phyloP scores from a whole-genome alignment of 2,113 vertebrate genomes.

The Phaethornis superciliosus region DNA sequence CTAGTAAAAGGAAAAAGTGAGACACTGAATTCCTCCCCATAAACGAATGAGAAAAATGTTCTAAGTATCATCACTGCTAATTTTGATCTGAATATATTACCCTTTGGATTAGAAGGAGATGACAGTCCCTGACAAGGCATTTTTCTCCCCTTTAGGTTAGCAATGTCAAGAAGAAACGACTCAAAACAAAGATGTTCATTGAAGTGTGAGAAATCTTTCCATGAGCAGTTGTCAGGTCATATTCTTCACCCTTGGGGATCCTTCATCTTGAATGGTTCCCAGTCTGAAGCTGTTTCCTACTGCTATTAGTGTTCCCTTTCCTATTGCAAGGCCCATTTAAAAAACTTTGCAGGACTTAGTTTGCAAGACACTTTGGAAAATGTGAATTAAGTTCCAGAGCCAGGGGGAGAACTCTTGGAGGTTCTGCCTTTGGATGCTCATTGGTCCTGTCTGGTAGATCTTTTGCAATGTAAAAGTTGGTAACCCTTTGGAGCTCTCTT shows the following conservation, averaged over 20 bases:
- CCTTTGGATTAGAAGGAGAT: background rate
- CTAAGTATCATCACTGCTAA: background rate
- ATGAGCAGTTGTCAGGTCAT: background rate
- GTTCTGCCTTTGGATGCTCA: background rate
- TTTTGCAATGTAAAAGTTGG: background rate
- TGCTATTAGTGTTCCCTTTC: background rate
- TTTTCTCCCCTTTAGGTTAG: background rate
- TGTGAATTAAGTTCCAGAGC: background rate
- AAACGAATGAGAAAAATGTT: background rate
- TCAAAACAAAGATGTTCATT: background rate
- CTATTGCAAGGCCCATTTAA: background rate
- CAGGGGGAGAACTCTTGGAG: background rate
- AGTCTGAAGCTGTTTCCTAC: background rate
- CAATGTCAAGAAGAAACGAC: background rate
- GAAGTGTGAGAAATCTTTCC: background rate
- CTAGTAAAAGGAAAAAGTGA: background rate
- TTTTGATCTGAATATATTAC: background rate
- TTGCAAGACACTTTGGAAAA: background rate
- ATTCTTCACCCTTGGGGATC: background rate
- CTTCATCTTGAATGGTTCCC: background rate
- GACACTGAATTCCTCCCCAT: background rate
- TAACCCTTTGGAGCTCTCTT: background rate
- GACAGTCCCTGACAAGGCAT: background rate
- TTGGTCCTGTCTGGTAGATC: background rate
- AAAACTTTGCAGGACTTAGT: background rate